These are phyloP conservation scores for Drepanosiphum platanoidis DNA, from an alignment of 2,888 invertebrate species.

Conservation along the genomic window DNA sequence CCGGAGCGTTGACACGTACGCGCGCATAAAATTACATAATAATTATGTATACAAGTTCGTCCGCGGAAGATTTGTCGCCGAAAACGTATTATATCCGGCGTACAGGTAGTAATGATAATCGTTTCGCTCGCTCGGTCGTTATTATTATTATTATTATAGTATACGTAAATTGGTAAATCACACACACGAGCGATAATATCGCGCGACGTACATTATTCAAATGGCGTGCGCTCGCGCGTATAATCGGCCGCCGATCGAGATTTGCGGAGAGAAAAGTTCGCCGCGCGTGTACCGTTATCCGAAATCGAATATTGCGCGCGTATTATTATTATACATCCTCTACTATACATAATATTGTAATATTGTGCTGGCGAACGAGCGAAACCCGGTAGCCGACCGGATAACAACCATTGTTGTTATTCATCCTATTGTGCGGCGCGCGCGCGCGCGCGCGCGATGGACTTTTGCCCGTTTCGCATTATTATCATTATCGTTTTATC, in stretches of 20 bases:
- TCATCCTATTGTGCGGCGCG: conserved; percentile 30
- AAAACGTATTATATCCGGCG: neutral
- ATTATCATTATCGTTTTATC: neutral
- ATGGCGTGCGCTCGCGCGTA: conserved; percentile 19
- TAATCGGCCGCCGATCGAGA: conserved; percentile 15
- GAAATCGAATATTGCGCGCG: conserved; percentile 41
- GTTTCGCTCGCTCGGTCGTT: neutral
- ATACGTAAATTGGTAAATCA: conserved; percentile 43
- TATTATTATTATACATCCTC: neutral
- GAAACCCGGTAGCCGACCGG: conserved; percentile 44
- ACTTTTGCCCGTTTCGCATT: conserved; percentile 34
- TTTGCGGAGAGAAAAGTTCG: conserved; percentile 30
- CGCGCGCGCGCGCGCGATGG: neutral
- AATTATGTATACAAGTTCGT: neutral
- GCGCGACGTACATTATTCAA: conserved; percentile 47
- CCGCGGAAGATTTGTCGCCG: conserved; percentile 13
- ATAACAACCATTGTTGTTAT: conserved; percentile 55
- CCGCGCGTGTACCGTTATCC: conserved; percentile 56
- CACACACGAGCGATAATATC: conserved; percentile 43
- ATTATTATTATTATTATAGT: neutral
- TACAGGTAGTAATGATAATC: neutral
- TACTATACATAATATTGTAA: neutral
- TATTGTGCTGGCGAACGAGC: neutral
- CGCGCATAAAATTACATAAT: neutral
- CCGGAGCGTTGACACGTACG: conserved; percentile 48